Evolutionary conservation across 2,797 vertebrate species (phyloP).

Genomic region (Xenops minutus): DNA sequence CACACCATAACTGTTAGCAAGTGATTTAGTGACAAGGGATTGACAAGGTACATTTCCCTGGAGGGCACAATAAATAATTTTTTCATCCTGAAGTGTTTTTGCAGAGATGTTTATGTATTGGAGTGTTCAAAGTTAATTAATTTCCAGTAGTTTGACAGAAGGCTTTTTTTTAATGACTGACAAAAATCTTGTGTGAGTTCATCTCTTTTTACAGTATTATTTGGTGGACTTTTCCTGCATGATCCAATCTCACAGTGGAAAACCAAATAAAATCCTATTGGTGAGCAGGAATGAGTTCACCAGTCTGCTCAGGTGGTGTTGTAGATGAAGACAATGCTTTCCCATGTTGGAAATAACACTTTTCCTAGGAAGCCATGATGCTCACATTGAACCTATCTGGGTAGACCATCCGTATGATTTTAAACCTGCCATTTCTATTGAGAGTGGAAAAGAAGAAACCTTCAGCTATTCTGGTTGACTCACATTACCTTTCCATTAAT

Average conservation of each 20-base stretch:
- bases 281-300: slow-evolving; percentile 71
- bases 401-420: neutral
- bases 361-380: neutral
- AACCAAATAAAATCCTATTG: slow-evolving; percentile 66
- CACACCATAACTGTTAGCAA: slow-evolving; percentile 38
- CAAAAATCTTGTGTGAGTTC: slow-evolving; percentile 72
- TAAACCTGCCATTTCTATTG: neutral
- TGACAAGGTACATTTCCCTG: slow-evolving; percentile 57
- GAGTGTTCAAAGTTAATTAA: slow-evolving; percentile 70
- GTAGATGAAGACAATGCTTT: slow-evolving; percentile 38
- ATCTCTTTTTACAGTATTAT: slow-evolving; percentile 72
- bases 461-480: neutral
- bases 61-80: slow-evolving; percentile 48
- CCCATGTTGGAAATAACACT: neutral
- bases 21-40: slow-evolving; percentile 54
- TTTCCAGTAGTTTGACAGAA: slow-evolving; percentile 72
- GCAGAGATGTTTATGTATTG: slow-evolving; percentile 65
- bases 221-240: slow-evolving; percentile 72
- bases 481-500: neutral
- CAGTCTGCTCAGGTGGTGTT: slow-evolving; percentile 43
- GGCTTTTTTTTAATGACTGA: slow-evolving; percentile 57
- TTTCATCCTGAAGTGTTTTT: slow-evolving; percentile 48
- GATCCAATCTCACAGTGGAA: slow-evolving; percentile 75
- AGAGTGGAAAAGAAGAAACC: neutral
- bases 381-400: neutral